These are phyloP conservation scores for Phrynocephalus vlangalii DNA, from an alignment of 2,797 vertebrate genomes.

Conservation along the genomic window DNA sequence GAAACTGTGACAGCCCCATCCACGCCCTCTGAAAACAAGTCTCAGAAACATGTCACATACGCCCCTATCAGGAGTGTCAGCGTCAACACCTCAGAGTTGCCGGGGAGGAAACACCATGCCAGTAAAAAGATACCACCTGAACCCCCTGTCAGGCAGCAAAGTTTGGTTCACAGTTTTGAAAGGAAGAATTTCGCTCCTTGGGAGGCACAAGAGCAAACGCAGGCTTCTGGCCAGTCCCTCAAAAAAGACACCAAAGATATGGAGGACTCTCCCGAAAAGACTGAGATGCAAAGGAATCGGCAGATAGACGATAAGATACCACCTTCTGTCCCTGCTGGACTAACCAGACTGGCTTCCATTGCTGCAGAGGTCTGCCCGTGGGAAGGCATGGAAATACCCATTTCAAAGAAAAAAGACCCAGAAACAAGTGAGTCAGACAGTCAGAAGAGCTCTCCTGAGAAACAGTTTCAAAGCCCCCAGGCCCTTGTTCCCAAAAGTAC, in stretches of 20 bases:
- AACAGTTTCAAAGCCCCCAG: constrained; percentile 72
- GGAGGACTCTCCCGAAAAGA: constrained; percentile 52
- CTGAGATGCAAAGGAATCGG: constrained; percentile 39
- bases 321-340: fast-evolving
- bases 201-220: constrained; percentile 57
- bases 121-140: constrained; percentile 53
- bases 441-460: neutral
- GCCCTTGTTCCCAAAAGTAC: constrained; percentile 72
- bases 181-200: constrained; percentile 62
- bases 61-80: constrained; percentile 78
- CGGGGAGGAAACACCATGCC: constrained; percentile 49
- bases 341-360: neutral
- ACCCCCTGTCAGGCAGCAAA: constrained; percentile 70
- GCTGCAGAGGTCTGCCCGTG: constrained; percentile 60
- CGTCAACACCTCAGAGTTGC: constrained; percentile 43
- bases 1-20: constrained; percentile 61
- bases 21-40: constrained; percentile 64
- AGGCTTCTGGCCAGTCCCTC: fast-evolving
- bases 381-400: constrained; percentile 58
- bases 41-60: constrained; percentile 84
- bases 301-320: neutral
- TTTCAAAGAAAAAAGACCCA: constrained; percentile 11
- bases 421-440: neutral
- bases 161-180: constrained; percentile 56
- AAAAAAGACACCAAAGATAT: neutral